Base-by-base conservation (phyloP, 1,140 invertebrate species). In the Aphidius gifuensis region DNA sequence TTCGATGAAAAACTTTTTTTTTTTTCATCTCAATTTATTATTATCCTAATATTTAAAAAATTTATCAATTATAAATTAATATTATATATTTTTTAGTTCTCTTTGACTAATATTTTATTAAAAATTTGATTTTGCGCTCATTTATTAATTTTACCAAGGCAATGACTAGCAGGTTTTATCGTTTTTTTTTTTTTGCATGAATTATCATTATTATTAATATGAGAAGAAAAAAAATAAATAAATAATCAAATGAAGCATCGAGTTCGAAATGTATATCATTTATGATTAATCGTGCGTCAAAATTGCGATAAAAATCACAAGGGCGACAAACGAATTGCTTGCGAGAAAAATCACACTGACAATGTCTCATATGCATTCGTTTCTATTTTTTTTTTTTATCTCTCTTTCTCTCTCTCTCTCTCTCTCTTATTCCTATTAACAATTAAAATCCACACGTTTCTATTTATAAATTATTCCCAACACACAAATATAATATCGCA, bases 101-200 rank as follows among this genome's bases (percentile, higher is more conserved):
- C n/a, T n/a, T n/a, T n/a, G n/a, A n/a, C n/a, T n/a, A n/a, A n/a
- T n/a, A 53, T 53, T 70, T 59, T 71, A 69, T 72, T 73, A 74
- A 69, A 70, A 72, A 70, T 81, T 81, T 81, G 79, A 81, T 81
- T 77, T 77, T 77, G 73, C 70, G 79, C 79, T 81, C 79, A 43
- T 55, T 8, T 76, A 75, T 78, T 69, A 74, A 61, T 65, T 76
- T 72, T 69, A 74, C 69, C 66, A 79, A 80, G 79, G 79, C 79
- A 80, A 80, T 74, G 69, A 66, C 53, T 55, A 53, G 65, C 58
- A 58, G 56, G 61, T 58, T 46, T 38, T 16, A 43, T 16, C 11
- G 43, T 38, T 32, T 16, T 43, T 55, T 55, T 55, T 55, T 55
- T 9, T 16, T 55, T 5, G 38, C 3, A 8, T 51, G n/a, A n/a